A percentile compares a stretch with the other conserved stretches of the same genome.
Evolutionary conservation across 2,888 invertebrate species (phyloP).

Genomic region (Shargacucullia verbasci): DNA sequence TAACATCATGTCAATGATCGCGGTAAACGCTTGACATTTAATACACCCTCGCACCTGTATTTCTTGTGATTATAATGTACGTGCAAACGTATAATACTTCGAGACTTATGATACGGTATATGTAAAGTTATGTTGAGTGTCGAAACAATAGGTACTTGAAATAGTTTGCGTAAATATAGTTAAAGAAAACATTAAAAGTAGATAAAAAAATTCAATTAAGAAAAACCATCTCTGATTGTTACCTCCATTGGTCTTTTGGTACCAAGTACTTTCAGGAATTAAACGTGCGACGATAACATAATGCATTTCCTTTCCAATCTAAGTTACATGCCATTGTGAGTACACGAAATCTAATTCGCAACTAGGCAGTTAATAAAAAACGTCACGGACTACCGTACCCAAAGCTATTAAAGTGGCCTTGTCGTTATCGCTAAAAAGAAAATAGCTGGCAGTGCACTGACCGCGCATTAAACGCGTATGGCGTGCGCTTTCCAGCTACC

Average conservation of each 20-base stretch:
- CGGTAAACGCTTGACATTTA: constrained; percentile 40
- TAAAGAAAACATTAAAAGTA: no score
- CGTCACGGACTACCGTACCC: constrained; percentile 76
- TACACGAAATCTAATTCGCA: constrained; percentile 55
- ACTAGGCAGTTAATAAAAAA: constrained; percentile 66
- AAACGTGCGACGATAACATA: not conserved
- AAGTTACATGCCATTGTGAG: constrained; percentile 46
- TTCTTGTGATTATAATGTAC: constrained; percentile 18
- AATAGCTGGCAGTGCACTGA: constrained; percentile 76
- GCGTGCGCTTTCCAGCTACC: constrained; percentile 57
- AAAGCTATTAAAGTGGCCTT: constrained; percentile 84
- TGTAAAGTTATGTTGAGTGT: constrained; percentile 2
- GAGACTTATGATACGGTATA: constrained; percentile 10
- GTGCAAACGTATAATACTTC: constrained; percentile 15
- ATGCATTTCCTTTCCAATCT: constrained; percentile 21
- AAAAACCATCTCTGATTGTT: no score
- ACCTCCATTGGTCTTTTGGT: constrained; percentile 5
- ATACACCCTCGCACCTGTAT: constrained; percentile 44
- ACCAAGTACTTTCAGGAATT: not conserved
- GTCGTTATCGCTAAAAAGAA: constrained; percentile 82
- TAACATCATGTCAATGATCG: constrained; percentile 38
- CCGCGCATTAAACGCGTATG: constrained; percentile 57
- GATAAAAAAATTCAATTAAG: no score
- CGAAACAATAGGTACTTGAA: not conserved
- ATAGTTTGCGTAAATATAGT: no score